Evolutionary conservation across 2,113 vertebrate species (phyloP).

Genomic region (Peucedramus taeniatus): DNA sequence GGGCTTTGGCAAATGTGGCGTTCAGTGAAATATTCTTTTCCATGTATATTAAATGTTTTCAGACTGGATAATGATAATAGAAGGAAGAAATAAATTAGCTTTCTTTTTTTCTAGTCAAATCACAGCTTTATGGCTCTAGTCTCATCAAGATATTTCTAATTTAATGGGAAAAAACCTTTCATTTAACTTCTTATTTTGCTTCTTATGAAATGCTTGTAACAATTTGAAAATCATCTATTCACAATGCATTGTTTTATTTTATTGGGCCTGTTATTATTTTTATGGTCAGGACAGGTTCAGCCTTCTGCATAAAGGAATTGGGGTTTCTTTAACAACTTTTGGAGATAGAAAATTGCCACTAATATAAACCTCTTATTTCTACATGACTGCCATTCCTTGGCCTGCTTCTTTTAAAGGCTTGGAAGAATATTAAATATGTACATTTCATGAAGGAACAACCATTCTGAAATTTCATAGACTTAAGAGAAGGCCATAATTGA

Average conservation of each 20-base stretch:
- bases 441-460: not conserved
- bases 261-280: not conserved
- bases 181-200: not conserved
- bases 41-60: not conserved
- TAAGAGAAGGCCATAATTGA: not conserved
- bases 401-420: not conserved
- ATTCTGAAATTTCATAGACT: not conserved
- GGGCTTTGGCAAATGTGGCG: not conserved
- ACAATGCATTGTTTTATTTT: not conserved
- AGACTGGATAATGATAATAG: not conserved
- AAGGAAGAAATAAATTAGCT: not conserved
- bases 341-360: not conserved
- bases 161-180: not conserved
- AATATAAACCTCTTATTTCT: not conserved
- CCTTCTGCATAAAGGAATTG: not conserved
- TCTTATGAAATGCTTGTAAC: not conserved
- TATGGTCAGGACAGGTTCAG: not conserved
- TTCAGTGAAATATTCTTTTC: not conserved
- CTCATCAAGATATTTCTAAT: not conserved
- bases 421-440: not conserved
- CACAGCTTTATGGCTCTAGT: not conserved
- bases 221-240: not conserved
- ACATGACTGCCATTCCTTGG: not conserved
- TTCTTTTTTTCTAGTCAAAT: not conserved
- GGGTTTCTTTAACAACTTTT: not conserved